Percentiles rank a stretch among this genome's conserved stretches.
Evolutionary conservation across 2,113 vertebrate species (phyloP).

Genomic region (Gorsachius goisagi): DNA sequence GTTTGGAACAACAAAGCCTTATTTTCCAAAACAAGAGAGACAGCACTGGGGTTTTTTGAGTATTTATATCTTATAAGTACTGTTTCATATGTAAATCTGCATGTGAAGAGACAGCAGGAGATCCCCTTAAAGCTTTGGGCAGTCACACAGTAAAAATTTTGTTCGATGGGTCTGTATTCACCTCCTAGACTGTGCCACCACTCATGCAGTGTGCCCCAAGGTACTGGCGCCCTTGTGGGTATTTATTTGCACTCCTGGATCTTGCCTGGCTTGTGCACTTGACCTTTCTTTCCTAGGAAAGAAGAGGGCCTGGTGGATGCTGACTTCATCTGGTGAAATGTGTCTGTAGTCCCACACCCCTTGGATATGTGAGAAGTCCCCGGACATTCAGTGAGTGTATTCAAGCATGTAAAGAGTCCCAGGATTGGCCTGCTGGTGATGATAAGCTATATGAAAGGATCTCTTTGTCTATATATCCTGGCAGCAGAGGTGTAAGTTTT

Average conservation of each 20-base stretch:
- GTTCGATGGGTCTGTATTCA: accelerated
- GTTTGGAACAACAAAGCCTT: neutral
- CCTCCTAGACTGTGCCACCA: neutral
- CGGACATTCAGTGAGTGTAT: neutral
- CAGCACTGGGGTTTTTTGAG: accelerated
- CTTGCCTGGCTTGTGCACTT: neutral
- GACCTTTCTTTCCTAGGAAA: neutral
- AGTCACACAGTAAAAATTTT: neutral
- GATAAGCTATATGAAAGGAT: neutral
- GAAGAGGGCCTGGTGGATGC: neutral
- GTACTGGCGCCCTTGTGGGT: neutral
- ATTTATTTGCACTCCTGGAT: neutral
- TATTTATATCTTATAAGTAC: neutral
- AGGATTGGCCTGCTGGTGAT: neutral
- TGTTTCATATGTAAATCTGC: neutral
- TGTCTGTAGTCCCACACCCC: neutral
- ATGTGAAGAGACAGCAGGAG: neutral
- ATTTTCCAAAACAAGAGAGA: neutral
- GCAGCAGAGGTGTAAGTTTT: neutral
- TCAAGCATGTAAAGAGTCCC: neutral
- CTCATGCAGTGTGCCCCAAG: neutral
- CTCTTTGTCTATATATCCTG: neutral
- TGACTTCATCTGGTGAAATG: neutral
- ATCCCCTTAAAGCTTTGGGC: neutral
- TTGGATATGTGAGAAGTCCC: neutral